A percentile compares a stretch with the other conserved stretches of the same genome.
Evolutionary conservation across 2,797 vertebrate species (phyloP).

Genomic region (Poeciliopsis infans): DNA sequence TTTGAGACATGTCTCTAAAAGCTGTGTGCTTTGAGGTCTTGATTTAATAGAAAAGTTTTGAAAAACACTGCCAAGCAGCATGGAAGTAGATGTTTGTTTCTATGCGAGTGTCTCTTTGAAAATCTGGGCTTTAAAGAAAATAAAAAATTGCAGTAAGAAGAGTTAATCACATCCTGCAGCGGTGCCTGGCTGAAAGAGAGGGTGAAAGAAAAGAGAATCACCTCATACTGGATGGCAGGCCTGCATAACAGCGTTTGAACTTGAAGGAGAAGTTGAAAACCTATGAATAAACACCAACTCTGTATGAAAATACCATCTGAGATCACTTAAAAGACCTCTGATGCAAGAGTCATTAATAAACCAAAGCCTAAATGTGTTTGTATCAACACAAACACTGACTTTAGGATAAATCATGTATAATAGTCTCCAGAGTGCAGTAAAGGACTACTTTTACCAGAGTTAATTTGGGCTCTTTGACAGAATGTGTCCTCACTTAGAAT

Average conservation of each 20-base stretch:
- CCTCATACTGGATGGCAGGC: constrained; percentile 18
- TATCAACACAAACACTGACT: constrained; percentile 43
- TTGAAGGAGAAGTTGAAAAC: constrained; percentile 31
- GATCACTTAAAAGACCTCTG: constrained; percentile 64
- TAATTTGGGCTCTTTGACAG: constrained; percentile 56
- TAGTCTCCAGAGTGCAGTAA: constrained; percentile 42
- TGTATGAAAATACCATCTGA: constrained; percentile 58
- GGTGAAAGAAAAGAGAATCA: constrained; percentile 30
- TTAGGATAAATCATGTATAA: constrained; percentile 61
- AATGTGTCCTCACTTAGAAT: constrained; percentile 38
- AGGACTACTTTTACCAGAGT: constrained; percentile 51
- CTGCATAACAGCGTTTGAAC: constrained; percentile 31
- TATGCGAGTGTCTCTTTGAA: constrained; percentile 30
- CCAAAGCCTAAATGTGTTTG: constrained; percentile 63
- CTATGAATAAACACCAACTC: constrained; percentile 60
- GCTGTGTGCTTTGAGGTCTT: constrained; percentile 60
- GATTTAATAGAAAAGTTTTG: constrained; percentile 59
- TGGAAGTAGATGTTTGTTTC: constrained; percentile 41
- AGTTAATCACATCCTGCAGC: constrained; percentile 65
- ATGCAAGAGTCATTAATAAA: constrained; percentile 67
- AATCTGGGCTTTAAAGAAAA: constrained; percentile 49
- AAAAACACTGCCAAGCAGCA: constrained; percentile 32
- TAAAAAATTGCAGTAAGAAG: constrained; percentile 51
- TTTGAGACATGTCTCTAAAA: constrained; percentile 41
- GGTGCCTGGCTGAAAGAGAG: constrained; percentile 26